Evolutionary conservation across 2,797 vertebrate genomes (phyloP).

Genomic region (Dermochelys coriacea): DNA sequence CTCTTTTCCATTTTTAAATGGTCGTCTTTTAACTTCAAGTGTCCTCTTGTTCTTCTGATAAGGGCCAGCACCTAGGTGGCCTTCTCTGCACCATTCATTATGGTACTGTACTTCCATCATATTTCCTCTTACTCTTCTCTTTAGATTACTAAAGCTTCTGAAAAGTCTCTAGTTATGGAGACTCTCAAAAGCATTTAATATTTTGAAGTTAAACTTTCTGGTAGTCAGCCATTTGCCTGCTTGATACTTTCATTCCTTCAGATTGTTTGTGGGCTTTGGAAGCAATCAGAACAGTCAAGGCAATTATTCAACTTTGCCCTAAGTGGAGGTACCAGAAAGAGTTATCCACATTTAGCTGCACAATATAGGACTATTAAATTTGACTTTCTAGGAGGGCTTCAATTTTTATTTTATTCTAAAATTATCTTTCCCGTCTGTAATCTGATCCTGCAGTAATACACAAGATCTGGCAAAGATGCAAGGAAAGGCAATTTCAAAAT

Average conservation of each 20-base stretch:
- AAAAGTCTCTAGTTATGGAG: background rate
- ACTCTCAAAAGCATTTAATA: background rate
- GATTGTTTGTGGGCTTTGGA: background rate
- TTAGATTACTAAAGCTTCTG: background rate
- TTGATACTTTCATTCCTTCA: background rate
- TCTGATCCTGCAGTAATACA: background rate
- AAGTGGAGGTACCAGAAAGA: background rate
- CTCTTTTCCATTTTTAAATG: conserved; percentile 40
- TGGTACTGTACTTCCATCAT: background rate
- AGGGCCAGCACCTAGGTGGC: background rate
- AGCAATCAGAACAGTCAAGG: conserved; percentile 34
- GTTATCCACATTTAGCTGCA: background rate
- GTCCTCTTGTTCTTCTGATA: background rate
- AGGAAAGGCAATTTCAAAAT: background rate
- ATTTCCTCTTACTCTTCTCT: background rate
- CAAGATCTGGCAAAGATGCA: background rate
- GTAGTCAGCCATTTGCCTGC: background rate
- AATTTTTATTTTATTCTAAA: conserved; percentile 47
- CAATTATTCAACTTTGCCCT: background rate
- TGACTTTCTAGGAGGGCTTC: conserved; percentile 22
- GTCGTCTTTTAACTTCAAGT: conserved; percentile 13
- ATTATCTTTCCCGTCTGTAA: background rate
- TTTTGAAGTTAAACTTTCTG: background rate
- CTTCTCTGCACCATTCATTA: background rate
- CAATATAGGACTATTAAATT: background rate